Conservation (phyloP, 1,140 invertebrate species). For the Trialeurodes vaporariorum region DNA sequence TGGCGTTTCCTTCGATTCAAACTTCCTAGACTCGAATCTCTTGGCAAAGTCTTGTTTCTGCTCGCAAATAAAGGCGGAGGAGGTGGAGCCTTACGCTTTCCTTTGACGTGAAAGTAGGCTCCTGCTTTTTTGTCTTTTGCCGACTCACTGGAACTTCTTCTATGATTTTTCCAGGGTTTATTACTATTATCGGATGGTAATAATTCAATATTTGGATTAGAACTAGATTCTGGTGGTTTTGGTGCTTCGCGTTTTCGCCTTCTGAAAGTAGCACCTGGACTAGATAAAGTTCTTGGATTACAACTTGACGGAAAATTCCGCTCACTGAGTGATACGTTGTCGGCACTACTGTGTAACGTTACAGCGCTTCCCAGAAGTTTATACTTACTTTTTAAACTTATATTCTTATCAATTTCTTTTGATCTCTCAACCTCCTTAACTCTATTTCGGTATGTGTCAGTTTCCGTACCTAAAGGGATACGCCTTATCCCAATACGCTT, state of each 20-base stretch:
- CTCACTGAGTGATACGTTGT: slow-evolving; percentile 5
- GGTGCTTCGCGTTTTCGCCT: slow-evolving; percentile 31
- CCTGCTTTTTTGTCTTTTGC: slow-evolving; percentile 36
- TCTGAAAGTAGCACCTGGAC: slow-evolving; percentile 22
- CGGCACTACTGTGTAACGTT: slow-evolving; percentile 23
- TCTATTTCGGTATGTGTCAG: slow-evolving; percentile 46
- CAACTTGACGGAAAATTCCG: neutral
- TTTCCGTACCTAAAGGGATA: slow-evolving; percentile 39
- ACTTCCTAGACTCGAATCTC: slow-evolving; percentile 21
- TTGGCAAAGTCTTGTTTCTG: slow-evolving; percentile 8
- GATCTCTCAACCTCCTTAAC: slow-evolving; percentile 44
- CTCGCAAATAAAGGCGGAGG: slow-evolving; percentile 39
- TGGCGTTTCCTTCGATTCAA: slow-evolving; percentile 42
- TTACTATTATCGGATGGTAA: neutral
- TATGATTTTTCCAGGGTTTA: slow-evolving; percentile 8
- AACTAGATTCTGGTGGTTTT: slow-evolving; percentile 23
- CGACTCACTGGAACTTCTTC: slow-evolving; percentile 42
- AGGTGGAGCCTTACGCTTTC: slow-evolving; percentile 56
- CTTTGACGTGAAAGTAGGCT: slow-evolving; percentile 50
- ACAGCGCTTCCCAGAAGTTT: slow-evolving; percentile 42
- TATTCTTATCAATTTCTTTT: slow-evolving; percentile 41
- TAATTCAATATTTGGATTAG: neutral
- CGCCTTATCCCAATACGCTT: slow-evolving; percentile 31
- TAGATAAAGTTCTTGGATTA: slow-evolving; percentile 9
- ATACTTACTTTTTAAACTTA: slow-evolving; percentile 50